Conservation (phyloP, 2,797 vertebrate species). For the Cynodonichthys magdalenae region DNA sequence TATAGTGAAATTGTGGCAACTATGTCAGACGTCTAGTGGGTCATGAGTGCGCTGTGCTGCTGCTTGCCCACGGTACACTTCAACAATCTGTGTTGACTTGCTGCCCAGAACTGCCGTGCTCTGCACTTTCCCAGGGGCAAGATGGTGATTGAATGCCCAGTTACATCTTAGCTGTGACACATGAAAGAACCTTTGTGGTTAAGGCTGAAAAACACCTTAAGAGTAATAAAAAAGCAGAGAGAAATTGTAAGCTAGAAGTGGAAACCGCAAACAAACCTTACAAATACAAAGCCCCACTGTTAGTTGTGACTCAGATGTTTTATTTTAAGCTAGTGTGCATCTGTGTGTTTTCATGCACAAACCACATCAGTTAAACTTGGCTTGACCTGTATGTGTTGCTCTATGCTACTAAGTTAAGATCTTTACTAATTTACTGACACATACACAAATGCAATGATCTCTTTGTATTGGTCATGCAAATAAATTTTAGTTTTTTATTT, state of each 20-base stretch:
- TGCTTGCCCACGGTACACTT: constrained; percentile 67
- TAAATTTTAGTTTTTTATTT: no score
- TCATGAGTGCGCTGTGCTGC: constrained; percentile 55
- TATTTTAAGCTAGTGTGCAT: constrained; percentile 40
- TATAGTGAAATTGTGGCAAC: constrained; percentile 48
- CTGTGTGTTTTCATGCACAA: constrained; percentile 58
- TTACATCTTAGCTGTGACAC: constrained; percentile 65
- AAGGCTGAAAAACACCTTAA: constrained; percentile 64
- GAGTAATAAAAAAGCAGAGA: constrained; percentile 47
- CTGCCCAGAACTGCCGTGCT: constrained; percentile 60
- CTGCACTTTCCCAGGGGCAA: constrained; percentile 61
- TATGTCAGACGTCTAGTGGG: constrained; percentile 46
- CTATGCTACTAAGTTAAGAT: constrained; percentile 34
- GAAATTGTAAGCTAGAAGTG: constrained; percentile 51
- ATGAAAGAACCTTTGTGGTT: constrained; percentile 69
- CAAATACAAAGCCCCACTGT: constrained; percentile 65
- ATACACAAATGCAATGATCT: background rate
- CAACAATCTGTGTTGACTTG: constrained; percentile 71
- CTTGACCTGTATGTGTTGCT: constrained; percentile 61
- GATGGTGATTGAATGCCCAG: constrained; percentile 63
- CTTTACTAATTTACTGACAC: background rate
- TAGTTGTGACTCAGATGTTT: constrained; percentile 42
- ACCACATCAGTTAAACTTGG: constrained; percentile 62
- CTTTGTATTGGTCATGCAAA: no score
- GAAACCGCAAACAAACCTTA: constrained; percentile 59